Base-by-base conservation (phyloP, 2,113 vertebrate species). In the Syngnathoides biaculeatus region DNA sequence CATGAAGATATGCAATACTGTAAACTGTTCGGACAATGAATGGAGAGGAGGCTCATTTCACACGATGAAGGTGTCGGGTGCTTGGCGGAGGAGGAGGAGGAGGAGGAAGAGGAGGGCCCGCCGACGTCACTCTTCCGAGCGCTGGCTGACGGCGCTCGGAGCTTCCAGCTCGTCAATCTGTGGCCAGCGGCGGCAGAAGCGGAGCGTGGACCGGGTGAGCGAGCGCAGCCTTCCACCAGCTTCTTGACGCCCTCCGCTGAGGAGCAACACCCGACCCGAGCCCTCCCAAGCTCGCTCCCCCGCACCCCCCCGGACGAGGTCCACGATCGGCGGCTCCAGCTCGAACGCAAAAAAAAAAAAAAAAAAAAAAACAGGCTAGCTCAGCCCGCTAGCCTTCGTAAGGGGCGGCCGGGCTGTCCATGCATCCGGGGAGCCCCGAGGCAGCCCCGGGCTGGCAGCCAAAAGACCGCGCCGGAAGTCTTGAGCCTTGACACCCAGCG, bases 41-140 rank as follows among this genome's bases (percentile, higher is more conserved):
- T 4, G 13, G 13, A 35, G 30, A 58, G 26, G 39, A 27, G 62
- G 5, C 7, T 24, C 5, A 38, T 63, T 39, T 3, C 14, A 48
- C 42, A 48, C n/a, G 27, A 10, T 65, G 67, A 67, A 66, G 71
- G 43, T 48, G 17, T 38, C 17, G 26, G 6, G 38, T 22, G 39
- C 19, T 15, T 14, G 9, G 9, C 27, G 47, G 30, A 42, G 65
- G 8, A n/a, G 20, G 20, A 67, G 59, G 53, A 24, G 72, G 64
- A 55, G 39, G 65, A 26, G 15, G 73, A 67, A 24, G 69, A 66
- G 82, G 78, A 79, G 81, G 84, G 87, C 78, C 71, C 72, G 78
- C 81, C 79, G 81, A 92, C 89, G 90, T 91, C 89, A 92, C 87
- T 74, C 77, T 80, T 71, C 77, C 81, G 63, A 58, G 78, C 50